Evolutionary conservation across 2,113 vertebrate species (phyloP).

Genomic region (Galemys pyrenaicus): DNA sequence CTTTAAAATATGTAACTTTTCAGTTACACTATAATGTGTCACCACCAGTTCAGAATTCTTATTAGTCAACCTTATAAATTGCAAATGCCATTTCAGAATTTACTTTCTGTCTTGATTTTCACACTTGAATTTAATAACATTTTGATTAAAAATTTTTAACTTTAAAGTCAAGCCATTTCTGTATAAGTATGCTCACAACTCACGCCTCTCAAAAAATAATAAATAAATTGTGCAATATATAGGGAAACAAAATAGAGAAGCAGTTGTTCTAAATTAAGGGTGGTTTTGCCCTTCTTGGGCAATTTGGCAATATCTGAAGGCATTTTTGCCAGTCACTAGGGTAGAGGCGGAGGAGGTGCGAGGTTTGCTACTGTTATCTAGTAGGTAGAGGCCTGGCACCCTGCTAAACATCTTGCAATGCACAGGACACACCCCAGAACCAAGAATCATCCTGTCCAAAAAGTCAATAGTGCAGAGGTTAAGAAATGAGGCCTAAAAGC

Average conservation of each 20-base stretch:
- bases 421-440: not conserved
- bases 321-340: not conserved
- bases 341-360: not conserved
- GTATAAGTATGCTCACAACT: not conserved
- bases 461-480: not conserved
- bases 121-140: no score
- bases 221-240: not conserved
- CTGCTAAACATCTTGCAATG: not conserved
- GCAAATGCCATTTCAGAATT: not conserved
- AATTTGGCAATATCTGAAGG: not conserved
- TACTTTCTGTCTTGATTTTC: not conserved
- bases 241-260: not conserved
- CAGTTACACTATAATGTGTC: not conserved
- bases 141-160: not conserved
- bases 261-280: not conserved
- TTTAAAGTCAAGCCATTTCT: not conserved
- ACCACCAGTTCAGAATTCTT: constrained; percentile 22
- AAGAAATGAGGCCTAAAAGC: not conserved
- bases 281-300: not conserved
- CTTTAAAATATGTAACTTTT: not conserved
- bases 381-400: not conserved
- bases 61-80: not conserved
- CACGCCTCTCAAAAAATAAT: not conserved
- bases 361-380: not conserved
- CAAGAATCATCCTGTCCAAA: not conserved